Base-by-base conservation (phyloP, 2,888 invertebrate genomes). In the Macrosoma leucophasiata region DNA sequence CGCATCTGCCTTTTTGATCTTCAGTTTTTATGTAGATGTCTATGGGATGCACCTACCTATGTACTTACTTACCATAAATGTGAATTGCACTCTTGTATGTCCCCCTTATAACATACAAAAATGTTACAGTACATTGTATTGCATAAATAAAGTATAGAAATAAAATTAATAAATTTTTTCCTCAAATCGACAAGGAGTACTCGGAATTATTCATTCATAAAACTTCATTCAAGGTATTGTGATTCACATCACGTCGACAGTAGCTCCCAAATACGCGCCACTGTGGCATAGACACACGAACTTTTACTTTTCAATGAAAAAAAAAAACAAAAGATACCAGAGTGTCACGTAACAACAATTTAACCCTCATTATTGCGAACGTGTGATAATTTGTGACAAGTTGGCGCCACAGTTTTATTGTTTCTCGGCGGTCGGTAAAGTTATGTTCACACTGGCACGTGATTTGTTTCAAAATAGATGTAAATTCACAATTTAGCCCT, bases 351-450 rank as follows among this genome's bases (percentile, higher is more conserved):
- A 69, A 58, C 42, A 50, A 66, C 68, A 71, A 79, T 82, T 79
- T 73, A 61, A 63, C 57, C 60, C 64, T 78, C 78, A 82, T 81
- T 84, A 81, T 52, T 40, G 39, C 20, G 64, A 55, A 81, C 78
- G 81, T 81, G 81, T 68, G 58, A 72, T 72, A 75, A 73, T 76
- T 71, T 62, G 66, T 69, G 64, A 52, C 50, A 58, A 66, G 59
- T 52, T 74, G 82, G 82, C 82, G 82, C 84, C 82, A 71, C 56
- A 63, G 60, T 70, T 71, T 75, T 74, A 74, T 76, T 74, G 70
- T 73, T 52, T 55, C 17, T 52, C 55, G 48, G 53, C 45, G 52
- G 58, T 56, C 62, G 61, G 55, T 58, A 55, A 29, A 41, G 41
- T 46, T 35, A 40, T 38, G n/a, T n/a, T n/a, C n/a, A n/a, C 29